These are phyloP conservation scores for Eilema sororculum DNA, from an alignment of 2,888 invertebrate genomes.

Conservation along the genomic window DNA sequence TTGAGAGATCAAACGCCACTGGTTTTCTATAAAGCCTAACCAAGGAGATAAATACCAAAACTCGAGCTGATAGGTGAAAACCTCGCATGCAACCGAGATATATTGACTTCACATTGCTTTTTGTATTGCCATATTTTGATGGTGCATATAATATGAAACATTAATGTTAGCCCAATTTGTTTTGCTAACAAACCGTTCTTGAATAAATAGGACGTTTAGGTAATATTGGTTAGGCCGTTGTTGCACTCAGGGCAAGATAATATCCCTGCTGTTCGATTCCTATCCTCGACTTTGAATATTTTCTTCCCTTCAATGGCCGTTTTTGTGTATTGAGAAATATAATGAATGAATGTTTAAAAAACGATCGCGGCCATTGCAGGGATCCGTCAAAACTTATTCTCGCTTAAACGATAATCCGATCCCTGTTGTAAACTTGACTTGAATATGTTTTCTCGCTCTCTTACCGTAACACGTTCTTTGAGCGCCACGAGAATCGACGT, in stretches of 20 bases:
- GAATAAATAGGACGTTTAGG: background rate
- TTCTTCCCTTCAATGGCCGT: background rate
- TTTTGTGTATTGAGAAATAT: background rate
- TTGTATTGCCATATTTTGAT: background rate
- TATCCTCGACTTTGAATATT: background rate
- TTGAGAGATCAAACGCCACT: no score
- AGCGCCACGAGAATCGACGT: constrained; percentile 33
- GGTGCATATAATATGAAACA: no score
- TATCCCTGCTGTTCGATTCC: background rate
- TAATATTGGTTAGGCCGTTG: background rate
- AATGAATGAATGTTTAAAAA: background rate
- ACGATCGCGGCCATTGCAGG: background rate
- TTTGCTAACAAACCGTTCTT: background rate
- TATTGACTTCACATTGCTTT: background rate
- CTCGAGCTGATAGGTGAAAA: no score
- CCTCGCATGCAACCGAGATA: no score
- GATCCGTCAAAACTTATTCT: constrained; percentile 15
- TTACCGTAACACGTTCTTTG: constrained; percentile 24
- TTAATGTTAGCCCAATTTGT: background rate
- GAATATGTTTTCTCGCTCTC: constrained; percentile 30
- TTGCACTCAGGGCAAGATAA: background rate
- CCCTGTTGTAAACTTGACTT: constrained; percentile 38
- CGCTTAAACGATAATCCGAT: constrained; percentile 18
- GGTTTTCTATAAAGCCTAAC: no score
- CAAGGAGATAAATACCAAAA: no score